Conservation (phyloP, 2,113 vertebrate species). For the Grammomys dolichurus region DNA sequence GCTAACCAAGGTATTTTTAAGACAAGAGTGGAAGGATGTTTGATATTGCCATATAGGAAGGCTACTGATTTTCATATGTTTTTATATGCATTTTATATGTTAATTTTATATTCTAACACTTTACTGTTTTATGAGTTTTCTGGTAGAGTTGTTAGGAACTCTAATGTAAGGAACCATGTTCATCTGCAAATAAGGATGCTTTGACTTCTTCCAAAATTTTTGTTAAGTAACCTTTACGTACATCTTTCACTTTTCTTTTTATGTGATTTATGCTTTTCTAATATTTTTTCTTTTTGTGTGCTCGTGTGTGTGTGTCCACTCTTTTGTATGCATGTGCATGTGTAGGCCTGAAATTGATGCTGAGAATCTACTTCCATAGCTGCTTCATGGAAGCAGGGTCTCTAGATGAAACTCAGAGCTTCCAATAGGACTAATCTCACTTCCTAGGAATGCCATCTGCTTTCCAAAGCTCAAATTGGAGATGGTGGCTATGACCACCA, state of each 20-base stretch:
- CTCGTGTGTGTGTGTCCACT: background rate
- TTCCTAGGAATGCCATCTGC: background rate
- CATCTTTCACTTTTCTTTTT: too few relatives aligned
- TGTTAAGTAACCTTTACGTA: background rate
- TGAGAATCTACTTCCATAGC: background rate
- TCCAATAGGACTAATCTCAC: too few relatives aligned
- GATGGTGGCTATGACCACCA: background rate
- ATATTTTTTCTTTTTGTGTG: background rate
- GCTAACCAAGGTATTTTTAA: background rate
- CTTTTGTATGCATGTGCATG: background rate
- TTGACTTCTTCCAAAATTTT: background rate
- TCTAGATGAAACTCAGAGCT: background rate
- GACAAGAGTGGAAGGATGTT: background rate
- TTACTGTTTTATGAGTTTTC: background rate
- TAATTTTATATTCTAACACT: background rate
- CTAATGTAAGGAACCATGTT: background rate
- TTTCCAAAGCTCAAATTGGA: background rate
- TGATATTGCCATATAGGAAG: background rate
- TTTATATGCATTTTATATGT: background rate
- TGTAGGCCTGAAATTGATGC: background rate
- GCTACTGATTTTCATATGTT: background rate
- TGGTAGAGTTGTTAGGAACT: background rate
- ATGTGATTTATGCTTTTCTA: too few relatives aligned
- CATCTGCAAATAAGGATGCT: background rate
- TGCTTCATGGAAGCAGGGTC: background rate